Percentiles rank a stretch among this genome's conserved stretches.
Conservation (phyloP, 1,140 invertebrate species). For the Carcinoscorpius rotundicauda region DNA sequence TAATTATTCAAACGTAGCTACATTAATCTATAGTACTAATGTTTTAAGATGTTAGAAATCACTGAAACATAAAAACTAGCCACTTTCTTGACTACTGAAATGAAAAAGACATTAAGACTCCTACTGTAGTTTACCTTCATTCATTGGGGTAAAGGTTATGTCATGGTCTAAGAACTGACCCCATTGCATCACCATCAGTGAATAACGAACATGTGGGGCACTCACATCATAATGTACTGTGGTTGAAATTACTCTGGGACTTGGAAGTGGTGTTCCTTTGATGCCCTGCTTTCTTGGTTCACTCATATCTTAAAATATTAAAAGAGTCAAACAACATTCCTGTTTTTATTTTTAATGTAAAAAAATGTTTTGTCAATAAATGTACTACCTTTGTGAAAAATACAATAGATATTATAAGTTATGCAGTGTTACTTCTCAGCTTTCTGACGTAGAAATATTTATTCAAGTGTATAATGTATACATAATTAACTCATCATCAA, state of each 20-base stretch:
- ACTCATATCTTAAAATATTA: conserved; percentile 46
- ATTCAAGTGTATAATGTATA: too few relatives aligned
- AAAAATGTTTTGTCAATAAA: too few relatives aligned
- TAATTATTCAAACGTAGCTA: too few relatives aligned
- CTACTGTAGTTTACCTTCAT: conserved; percentile 24
- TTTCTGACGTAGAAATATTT: too few relatives aligned
- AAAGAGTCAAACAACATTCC: conserved; percentile 8
- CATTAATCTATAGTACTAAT: too few relatives aligned
- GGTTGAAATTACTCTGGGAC: conserved; percentile 66
- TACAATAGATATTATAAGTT: too few relatives aligned
- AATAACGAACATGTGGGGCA: conserved; percentile 67
- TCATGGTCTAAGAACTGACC: conserved; percentile 43
- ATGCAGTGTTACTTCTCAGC: too few relatives aligned
- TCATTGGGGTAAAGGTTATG: conserved; percentile 43
- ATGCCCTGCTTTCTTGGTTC: conserved; percentile 56
- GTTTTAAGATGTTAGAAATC: conserved; percentile 28
- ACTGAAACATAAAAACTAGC: conserved; percentile 25
- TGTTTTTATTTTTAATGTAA: too few relatives aligned
- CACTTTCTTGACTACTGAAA: too few relatives aligned
- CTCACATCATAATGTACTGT: conserved; percentile 81
- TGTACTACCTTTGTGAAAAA: neutral
- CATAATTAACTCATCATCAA: too few relatives aligned
- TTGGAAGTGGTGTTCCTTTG: conserved; percentile 58
- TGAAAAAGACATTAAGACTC: too few relatives aligned
- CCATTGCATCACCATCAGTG: conserved; percentile 64